A percentile compares a stretch with the other conserved stretches of the same genome.
phyloP scores from a whole-genome alignment of 2,797 vertebrate genomes.

The Enteromius treurensis region DNA sequence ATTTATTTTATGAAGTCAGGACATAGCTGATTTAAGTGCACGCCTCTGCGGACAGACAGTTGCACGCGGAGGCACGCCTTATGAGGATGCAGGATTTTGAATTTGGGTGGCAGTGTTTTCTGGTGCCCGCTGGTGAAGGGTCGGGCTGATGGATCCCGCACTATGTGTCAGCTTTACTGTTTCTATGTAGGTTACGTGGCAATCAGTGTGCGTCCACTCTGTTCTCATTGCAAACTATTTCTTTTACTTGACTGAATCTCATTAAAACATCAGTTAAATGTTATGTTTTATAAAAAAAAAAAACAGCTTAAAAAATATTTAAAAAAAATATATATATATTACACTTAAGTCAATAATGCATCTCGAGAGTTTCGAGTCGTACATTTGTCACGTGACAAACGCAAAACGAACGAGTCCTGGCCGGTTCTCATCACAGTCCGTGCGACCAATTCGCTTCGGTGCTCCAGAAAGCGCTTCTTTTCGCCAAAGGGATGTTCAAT shows the following conservation, averaged over 20 bases:
- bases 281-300: not conserved
- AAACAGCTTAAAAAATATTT: too few relatives aligned
- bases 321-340: not conserved
- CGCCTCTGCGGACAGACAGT: not conserved
- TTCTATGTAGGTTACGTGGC: constrained; percentile 17
- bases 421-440: not conserved
- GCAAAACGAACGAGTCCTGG: not conserved
- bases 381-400: constrained; percentile 14
- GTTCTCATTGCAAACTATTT: constrained; percentile 19
- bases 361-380: not conserved
- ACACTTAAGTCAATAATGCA: not conserved
- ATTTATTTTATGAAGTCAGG: not conserved
- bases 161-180: constrained; percentile 33
- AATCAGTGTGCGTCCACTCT: constrained; percentile 53
- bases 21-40: not conserved
- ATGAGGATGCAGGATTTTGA: too few relatives aligned
- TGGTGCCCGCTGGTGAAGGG: not conserved
- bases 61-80: not conserved
- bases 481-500: constrained; percentile 67
- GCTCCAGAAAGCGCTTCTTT: constrained; percentile 38
- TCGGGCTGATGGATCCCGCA: not conserved
- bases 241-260: not conserved
- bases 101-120: constrained; percentile 19
- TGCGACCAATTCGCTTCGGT: not conserved
- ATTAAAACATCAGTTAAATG: not conserved